A percentile compares a stretch with the other conserved stretches of the same genome.
These are phyloP conservation scores for Drosophila multiciliata DNA, from an alignment of 2,888 invertebrate genomes.

Conservation along the genomic window DNA sequence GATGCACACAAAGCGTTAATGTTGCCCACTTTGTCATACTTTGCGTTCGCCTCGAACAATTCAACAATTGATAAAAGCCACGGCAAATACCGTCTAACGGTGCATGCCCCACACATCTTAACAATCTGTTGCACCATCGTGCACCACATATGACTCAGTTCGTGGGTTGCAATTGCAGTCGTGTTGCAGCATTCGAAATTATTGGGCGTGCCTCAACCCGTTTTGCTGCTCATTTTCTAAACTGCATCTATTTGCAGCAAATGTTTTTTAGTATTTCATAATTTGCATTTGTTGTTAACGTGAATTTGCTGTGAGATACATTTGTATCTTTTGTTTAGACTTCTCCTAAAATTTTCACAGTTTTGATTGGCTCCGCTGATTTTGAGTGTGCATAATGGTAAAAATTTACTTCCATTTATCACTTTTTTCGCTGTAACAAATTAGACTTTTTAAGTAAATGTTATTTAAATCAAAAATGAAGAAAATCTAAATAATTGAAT, in stretches of 20 bases:
- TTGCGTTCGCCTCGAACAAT: constrained; percentile 69
- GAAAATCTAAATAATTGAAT: not conserved
- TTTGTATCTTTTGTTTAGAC: constrained; percentile 7
- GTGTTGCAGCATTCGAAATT: not conserved
- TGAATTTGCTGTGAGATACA: not conserved
- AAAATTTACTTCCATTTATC: constrained; percentile 1
- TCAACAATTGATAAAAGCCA: constrained; percentile 65
- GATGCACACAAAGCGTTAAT: constrained; percentile 80
- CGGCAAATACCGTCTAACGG: constrained; percentile 39
- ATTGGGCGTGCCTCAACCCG: constrained; percentile 21
- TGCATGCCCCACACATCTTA: constrained; percentile 19
- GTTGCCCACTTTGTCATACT: constrained; percentile 82
- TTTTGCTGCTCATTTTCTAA: not conserved
- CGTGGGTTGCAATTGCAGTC: constrained; percentile 15
- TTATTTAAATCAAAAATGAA: not conserved
- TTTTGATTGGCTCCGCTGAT: constrained; percentile 17
- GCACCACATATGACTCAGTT: constrained; percentile 31
- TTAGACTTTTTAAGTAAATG: not conserved
- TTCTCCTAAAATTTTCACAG: constrained; percentile 1
- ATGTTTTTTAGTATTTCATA: not conserved
- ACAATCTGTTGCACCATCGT: constrained; percentile 26
- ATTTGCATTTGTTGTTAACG: constrained; percentile 2
- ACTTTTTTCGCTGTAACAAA: not conserved
- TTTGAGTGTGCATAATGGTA: constrained; percentile 7
- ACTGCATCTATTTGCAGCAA: not conserved